Evolutionary conservation across 2,113 vertebrate species (phyloP).

Genomic region (Boulengeromyrus knoepffleri): DNA sequence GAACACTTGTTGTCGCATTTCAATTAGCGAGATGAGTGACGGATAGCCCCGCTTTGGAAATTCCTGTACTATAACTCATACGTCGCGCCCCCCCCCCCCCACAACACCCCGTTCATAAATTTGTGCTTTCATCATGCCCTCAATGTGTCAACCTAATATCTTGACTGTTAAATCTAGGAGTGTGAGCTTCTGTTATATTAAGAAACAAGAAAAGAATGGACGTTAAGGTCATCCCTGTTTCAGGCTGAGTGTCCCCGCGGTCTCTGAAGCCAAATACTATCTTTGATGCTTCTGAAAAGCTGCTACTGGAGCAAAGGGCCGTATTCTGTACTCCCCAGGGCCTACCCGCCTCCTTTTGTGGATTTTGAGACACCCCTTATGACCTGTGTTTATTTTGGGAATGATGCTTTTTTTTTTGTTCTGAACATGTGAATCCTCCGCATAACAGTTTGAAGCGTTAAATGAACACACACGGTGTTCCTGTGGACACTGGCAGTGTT

Average conservation of each 20-base stretch:
- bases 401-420: neutral
- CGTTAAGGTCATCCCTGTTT: constrained; percentile 32
- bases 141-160: constrained; percentile 54
- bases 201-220: constrained; percentile 29
- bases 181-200: constrained; percentile 24
- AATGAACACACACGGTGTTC: neutral
- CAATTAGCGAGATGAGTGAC: constrained; percentile 15
- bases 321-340: constrained; percentile 1
- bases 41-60: constrained; percentile 22
- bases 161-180: constrained; percentile 40
- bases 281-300: constrained; percentile 29
- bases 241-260: constrained; percentile 1
- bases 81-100: neutral
- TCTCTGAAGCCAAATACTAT: constrained; percentile 19
- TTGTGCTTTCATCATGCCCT: constrained; percentile 40
- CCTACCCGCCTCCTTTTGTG: neutral
- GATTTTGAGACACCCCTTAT: neutral
- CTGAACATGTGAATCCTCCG: neutral
- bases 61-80: constrained; percentile 40
- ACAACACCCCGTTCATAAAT: constrained; percentile 20
- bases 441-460: neutral
- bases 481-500: neutral
- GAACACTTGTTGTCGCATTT: neutral
- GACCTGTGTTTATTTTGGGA: neutral
- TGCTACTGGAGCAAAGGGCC: neutral